Conservation (phyloP, 2,888 invertebrate genomes). For the Drepanosiphum platanoidis region DNA sequence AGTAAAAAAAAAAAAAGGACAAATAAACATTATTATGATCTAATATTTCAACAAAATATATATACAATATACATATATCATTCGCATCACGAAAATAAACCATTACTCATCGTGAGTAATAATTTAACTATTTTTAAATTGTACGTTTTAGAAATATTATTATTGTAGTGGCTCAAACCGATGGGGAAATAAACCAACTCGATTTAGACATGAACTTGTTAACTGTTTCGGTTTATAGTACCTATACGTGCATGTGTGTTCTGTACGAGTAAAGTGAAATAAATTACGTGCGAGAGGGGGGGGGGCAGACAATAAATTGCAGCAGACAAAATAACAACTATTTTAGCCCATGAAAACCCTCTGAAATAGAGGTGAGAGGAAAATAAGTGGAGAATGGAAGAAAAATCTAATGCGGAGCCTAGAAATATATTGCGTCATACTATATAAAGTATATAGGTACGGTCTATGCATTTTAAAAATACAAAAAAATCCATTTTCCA, state of each 20-base stretch:
- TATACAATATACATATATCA: neutral
- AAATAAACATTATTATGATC: neutral
- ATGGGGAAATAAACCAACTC: conserved; percentile 7
- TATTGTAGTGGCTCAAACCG: neutral
- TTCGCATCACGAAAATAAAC: neutral
- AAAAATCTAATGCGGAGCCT: conserved; percentile 5
- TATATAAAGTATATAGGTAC: conserved; percentile 1
- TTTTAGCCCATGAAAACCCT: conserved; percentile 33
- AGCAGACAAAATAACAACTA: conserved; percentile 54
- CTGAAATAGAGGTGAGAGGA: neutral
- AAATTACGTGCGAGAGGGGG: conserved; percentile 24
- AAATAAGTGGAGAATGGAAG: conserved; percentile 12
- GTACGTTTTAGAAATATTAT: neutral
- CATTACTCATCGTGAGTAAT: neutral
- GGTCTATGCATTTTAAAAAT: conserved; percentile 18
- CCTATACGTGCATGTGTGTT: neutral
- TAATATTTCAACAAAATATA: neutral
- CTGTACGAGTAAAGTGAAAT: conserved; percentile 37
- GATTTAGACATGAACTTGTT: conserved; percentile 6
- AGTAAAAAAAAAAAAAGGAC: neutral
- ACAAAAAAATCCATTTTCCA: neutral
- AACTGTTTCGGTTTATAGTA: conserved; percentile 14
- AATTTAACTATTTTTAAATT: conserved; percentile 19
- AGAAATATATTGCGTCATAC: conserved; percentile 47
- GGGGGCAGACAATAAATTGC: conserved; percentile 42